Base-by-base conservation (phyloP, 2,888 invertebrate species). In the Phengaris arion region DNA sequence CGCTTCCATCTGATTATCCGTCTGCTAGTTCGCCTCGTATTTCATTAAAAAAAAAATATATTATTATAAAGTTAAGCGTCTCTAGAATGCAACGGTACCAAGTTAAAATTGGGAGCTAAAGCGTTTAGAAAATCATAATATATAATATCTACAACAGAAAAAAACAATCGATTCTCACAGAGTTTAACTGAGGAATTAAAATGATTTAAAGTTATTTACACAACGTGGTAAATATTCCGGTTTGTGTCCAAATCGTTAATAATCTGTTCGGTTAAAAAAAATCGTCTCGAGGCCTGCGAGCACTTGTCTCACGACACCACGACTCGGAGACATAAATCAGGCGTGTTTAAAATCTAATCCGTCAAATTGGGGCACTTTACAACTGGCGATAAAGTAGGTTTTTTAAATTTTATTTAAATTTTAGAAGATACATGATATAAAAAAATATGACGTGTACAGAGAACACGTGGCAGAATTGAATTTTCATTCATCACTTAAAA, bases 251-350 rank as follows among this genome's bases (percentile, higher is more conserved):
- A 35, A 52, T 72, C 72, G 72, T 72, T 72, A 72, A 70, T 70
- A 70, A 72, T 72, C 72, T 70, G 22, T 70, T 54, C 54, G 79
- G 82, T 22, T 78, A 80, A 82, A 82, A 81, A 81, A 84, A 86
- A 81, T 83, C 78, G 75, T 81, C 80, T 79, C 81, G 80, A 79
- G 79, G 80, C 81, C 82, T 82, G 83, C 82, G 82, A 80, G 83
- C 87, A 90, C 90, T 92, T 90, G 91, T 91, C 90, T 85, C 89
- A 87, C 86, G 87, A 86, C 86, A 87, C 85, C 83, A 81, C 82
- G 85, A 84, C 86, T 85, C 81, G 80, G 79, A 74, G 79, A 83
- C 84, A 90, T 92, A 93, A 93, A 93, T 93, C 91, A 90, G 85
- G 79, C 81, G 88, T 91, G 87, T 88, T 92, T 89, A 91, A 90